A percentile compares a stretch with the other conserved stretches of the same genome.
phyloP scores from a whole-genome alignment of 2,888 invertebrate genomes.

The Orthosia gracilis region DNA sequence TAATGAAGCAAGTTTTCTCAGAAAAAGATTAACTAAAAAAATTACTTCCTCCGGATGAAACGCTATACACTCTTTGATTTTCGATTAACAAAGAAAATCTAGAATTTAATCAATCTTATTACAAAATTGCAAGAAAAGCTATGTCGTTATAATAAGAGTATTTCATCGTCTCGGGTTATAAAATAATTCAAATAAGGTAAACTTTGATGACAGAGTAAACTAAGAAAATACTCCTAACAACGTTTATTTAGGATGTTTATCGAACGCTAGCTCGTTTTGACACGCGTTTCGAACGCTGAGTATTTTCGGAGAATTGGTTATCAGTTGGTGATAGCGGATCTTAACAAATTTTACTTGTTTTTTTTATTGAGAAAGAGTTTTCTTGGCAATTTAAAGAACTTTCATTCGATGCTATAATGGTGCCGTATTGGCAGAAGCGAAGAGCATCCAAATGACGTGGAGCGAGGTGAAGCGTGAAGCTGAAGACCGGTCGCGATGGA shows the following conservation, averaged over 20 bases:
- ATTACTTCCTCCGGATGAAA: conserved; percentile 1
- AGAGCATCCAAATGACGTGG: no score
- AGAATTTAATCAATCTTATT: conserved; percentile 32
- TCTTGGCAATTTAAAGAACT: not conserved
- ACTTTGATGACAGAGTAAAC: conserved; percentile 65
- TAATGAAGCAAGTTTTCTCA: not conserved
- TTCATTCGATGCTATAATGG: not conserved
- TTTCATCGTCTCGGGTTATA: conserved; percentile 55
- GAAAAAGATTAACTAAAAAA: not conserved
- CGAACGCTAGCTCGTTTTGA: conserved; percentile 41
- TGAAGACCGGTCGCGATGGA: no score
- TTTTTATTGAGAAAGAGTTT: not conserved
- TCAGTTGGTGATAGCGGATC: not conserved
- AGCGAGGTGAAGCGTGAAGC: no score
- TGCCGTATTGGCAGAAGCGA: no score
- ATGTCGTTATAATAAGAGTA: conserved; percentile 47
- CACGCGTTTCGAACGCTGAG: conserved; percentile 11
- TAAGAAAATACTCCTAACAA: conserved; percentile 58
- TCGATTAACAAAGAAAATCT: conserved; percentile 11
- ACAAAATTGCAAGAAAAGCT: conserved; percentile 26
- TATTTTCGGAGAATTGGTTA: not conserved
- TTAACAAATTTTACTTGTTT: not conserved
- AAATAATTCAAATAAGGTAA: conserved; percentile 66
- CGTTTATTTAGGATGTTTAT: conserved; percentile 67
- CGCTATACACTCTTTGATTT: conserved; percentile 4